These are phyloP conservation scores for Agonopterix alstromeriana DNA, from an alignment of 2,888 invertebrate genomes.

Conservation along the genomic window DNA sequence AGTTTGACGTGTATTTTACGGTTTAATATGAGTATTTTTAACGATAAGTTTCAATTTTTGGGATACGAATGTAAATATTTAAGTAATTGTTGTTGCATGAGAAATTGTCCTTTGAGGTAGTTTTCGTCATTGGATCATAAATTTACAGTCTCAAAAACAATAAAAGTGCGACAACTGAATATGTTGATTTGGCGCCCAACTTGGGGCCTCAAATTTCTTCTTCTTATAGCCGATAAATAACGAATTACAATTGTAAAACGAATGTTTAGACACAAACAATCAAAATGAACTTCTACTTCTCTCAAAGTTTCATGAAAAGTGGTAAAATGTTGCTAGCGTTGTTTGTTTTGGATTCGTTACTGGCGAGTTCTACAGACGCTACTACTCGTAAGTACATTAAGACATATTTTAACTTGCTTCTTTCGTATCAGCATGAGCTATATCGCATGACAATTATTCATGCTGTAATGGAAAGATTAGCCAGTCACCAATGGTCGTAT, in stretches of 20 bases:
- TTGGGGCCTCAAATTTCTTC: conserved; percentile 15
- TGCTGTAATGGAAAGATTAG: too few species aligned
- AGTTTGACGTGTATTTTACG: conserved; percentile 46
- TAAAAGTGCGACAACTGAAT: not conserved
- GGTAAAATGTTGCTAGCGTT: conserved; percentile 48
- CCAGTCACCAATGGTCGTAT: too few species aligned
- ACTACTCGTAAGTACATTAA: conserved; percentile 51
- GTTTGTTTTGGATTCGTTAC: conserved; percentile 58
- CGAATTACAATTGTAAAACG: not conserved
- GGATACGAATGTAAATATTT: too few species aligned
- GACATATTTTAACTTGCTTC: not conserved
- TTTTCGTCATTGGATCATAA: too few species aligned
- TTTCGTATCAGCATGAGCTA: not conserved
- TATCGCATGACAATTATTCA: too few species aligned
- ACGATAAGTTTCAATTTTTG: not conserved
- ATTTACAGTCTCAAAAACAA: not conserved
- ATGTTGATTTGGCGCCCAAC: conserved; percentile 32
- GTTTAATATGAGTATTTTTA: conserved; percentile 25
- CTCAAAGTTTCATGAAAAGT: conserved; percentile 35
- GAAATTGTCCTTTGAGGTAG: too few species aligned
- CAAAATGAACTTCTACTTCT: conserved; percentile 27
- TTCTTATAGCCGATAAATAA: not conserved
- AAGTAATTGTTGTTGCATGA: too few species aligned
- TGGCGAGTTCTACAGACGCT: conserved; percentile 52
- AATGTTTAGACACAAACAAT: not conserved